A percentile compares a stretch with the other conserved stretches of the same genome.
Conservation (phyloP, 2,113 vertebrate species). For the Prionailurus viverrinus region DNA sequence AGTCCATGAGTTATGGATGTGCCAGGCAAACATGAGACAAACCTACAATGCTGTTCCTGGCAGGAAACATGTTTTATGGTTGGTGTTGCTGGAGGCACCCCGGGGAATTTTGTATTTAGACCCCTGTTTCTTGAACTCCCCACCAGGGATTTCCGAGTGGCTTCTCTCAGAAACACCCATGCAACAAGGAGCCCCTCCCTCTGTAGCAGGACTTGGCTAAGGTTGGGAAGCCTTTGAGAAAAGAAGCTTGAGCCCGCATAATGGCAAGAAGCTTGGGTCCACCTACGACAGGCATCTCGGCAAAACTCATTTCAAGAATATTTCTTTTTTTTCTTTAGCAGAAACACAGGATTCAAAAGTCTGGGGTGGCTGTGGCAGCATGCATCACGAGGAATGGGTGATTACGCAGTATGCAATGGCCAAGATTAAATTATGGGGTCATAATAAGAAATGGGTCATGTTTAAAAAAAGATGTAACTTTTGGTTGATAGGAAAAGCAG, state of each 20-base stretch:
- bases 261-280: neutral
- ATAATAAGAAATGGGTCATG: neutral
- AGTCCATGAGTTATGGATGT: neutral
- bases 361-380: neutral
- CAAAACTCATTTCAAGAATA: slow-evolving; percentile 30
- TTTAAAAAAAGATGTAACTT: slow-evolving; percentile 35
- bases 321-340: slow-evolving; percentile 8
- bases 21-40: slow-evolving; percentile 11
- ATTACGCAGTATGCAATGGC: slow-evolving; percentile 38
- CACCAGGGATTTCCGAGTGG: neutral
- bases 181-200: neutral
- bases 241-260: neutral
- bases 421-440: slow-evolving; percentile 32
- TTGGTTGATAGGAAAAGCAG: neutral
- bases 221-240: slow-evolving; percentile 1
- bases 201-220: neutral
- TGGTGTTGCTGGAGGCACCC: neutral
- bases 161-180: neutral
- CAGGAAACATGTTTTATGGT: neutral
- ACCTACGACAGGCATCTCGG: slow-evolving; percentile 14
- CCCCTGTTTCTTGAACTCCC: slow-evolving; percentile 7
- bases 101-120: neutral
- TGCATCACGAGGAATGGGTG: neutral
- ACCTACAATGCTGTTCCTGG: neutral
- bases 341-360: slow-evolving; percentile 39